A percentile compares a stretch with the other conserved stretches of the same genome.
phyloP scores from a whole-genome alignment of 2,113 vertebrate species.

The Turdus rufiventris region DNA sequence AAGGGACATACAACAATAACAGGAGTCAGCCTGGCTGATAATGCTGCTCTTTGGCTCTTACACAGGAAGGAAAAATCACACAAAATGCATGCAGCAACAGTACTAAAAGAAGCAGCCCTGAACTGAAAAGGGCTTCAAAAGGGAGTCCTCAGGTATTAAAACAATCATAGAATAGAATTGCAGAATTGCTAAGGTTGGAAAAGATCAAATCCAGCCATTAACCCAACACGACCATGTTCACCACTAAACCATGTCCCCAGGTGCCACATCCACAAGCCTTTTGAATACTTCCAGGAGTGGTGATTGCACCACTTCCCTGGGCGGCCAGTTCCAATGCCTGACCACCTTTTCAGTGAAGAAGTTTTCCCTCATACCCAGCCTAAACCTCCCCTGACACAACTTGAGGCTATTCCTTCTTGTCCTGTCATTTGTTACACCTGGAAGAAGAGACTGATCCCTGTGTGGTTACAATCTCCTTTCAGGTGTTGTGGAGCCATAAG shows the following conservation, averaged over 20 bases:
- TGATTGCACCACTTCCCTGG: not conserved
- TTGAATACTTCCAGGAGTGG: not conserved
- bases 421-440: not conserved
- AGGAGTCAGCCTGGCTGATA: not conserved
- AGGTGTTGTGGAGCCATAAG: not conserved
- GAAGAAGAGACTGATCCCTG: accelerated
- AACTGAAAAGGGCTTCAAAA: not conserved
- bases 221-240: not conserved
- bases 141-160: not conserved
- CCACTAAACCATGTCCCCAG: not conserved
- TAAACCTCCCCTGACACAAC: not conserved
- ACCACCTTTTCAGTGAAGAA: not conserved
- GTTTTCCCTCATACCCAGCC: not conserved
- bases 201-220: not conserved
- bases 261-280: not conserved
- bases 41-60: not conserved
- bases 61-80: not conserved
- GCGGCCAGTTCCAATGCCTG: not conserved
- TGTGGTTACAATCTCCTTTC: not conserved
- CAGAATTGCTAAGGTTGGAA: not conserved
- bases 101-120: not conserved
- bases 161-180: not conserved
- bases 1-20: not conserved
- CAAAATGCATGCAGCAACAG: not conserved
- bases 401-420: not conserved